These are phyloP conservation scores for Anolis carolinensis DNA, from an alignment of 2,113 vertebrate species.

Conservation along the genomic window DNA sequence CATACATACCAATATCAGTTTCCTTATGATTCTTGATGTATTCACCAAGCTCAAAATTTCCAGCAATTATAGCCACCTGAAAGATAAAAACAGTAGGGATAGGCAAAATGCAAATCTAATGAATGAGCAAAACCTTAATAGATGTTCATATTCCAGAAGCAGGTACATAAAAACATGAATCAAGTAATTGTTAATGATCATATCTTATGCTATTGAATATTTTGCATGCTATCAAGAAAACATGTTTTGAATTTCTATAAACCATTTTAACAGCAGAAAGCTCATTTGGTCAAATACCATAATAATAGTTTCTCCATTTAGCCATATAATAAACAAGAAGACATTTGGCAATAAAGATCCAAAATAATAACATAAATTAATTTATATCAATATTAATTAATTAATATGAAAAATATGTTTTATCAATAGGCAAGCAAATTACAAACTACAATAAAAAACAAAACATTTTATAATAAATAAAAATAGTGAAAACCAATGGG, in stretches of 20 bases:
- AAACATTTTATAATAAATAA: background rate
- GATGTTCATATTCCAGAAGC: background rate
- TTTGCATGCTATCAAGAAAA: background rate
- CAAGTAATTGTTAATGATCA: background rate
- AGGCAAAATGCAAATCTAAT: background rate
- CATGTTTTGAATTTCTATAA: background rate
- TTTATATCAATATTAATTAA: too few species aligned
- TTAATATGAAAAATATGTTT: background rate
- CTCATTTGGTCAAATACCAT: background rate
- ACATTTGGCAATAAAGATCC: background rate
- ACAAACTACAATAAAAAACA: background rate
- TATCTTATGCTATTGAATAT: too few species aligned
- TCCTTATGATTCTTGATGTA: slow-evolving; percentile 96
- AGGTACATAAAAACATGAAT: background rate
- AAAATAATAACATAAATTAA: background rate
- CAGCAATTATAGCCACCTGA: slow-evolving; percentile 97
- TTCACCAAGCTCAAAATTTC: slow-evolving; percentile 96
- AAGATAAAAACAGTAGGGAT: slow-evolving; percentile 31
- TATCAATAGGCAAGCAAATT: background rate
- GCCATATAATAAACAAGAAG: background rate
- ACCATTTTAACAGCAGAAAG: background rate
- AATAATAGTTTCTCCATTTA: background rate
- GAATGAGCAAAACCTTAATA: background rate
- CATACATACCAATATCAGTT: slow-evolving; percentile 87
- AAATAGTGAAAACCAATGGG: background rate